These are phyloP conservation scores for Xylota sylvarum DNA, from an alignment of 2,888 invertebrate genomes.

Conservation along the genomic window DNA sequence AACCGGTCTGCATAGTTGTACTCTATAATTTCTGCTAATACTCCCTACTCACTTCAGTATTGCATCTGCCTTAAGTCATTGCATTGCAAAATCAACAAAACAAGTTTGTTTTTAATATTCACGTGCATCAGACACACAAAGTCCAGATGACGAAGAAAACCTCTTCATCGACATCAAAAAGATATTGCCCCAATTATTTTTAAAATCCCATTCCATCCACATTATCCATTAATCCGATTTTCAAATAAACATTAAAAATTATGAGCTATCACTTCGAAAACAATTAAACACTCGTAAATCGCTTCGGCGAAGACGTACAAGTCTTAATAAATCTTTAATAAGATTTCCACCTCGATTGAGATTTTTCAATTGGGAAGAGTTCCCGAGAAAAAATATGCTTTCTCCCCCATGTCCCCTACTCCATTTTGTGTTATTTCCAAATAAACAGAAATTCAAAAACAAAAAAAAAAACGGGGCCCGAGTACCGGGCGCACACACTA, in stretches of 20 bases:
- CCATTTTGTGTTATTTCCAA: slow-evolving; percentile 20
- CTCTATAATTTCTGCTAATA: not conserved
- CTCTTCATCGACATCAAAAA: slow-evolving; percentile 26
- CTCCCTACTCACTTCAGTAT: not conserved
- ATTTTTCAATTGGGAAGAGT: slow-evolving; percentile 31
- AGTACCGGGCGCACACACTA: slow-evolving; percentile 37
- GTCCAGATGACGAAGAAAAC: slow-evolving; percentile 9
- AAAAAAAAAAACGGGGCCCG: not conserved
- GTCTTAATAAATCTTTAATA: slow-evolving; percentile 47
- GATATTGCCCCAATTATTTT: slow-evolving; percentile 18
- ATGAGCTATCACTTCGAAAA: slow-evolving; percentile 71
- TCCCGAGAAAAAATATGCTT: not conserved
- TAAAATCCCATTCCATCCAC: slow-evolving; percentile 1
- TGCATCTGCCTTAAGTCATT: not conserved
- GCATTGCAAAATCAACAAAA: not conserved
- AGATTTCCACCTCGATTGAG: slow-evolving; percentile 25
- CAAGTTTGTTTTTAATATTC: slow-evolving; percentile 19
- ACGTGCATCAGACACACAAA: not conserved
- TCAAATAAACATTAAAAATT: slow-evolving; percentile 65
- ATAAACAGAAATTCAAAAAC: slow-evolving; percentile 49
- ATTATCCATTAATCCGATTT: slow-evolving; percentile 12
- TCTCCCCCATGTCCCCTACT: slow-evolving; percentile 3
- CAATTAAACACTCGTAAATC: slow-evolving; percentile 70
- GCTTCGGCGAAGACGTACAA: slow-evolving; percentile 11
- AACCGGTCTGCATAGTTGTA: too few species aligned